These are phyloP conservation scores for Mormyrops attenuatus DNA, from an alignment of 2,797 vertebrate genomes.

Conservation along the genomic window DNA sequence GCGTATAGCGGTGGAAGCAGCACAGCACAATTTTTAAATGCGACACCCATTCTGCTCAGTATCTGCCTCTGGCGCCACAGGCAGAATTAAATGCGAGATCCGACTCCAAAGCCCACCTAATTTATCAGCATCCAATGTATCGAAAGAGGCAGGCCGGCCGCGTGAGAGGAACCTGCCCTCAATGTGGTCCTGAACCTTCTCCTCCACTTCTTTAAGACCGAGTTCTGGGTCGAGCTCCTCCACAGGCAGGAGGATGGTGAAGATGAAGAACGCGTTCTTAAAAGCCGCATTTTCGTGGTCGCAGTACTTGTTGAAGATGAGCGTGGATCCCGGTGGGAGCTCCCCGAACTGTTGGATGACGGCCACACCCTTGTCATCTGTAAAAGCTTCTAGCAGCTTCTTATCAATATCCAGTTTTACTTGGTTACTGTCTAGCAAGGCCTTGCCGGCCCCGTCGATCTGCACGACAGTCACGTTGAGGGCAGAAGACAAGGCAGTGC, in stretches of 20 bases:
- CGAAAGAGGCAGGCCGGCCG: constrained; percentile 38
- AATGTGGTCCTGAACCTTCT: constrained; percentile 73
- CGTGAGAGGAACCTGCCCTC: constrained; percentile 62
- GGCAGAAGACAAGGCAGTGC: constrained; percentile 60
- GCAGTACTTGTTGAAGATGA: constrained; percentile 96
- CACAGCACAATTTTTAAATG: constrained; percentile 5
- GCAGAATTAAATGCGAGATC: constrained; percentile 84
- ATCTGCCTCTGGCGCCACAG: constrained; percentile 61
- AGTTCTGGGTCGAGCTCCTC: constrained; percentile 46
- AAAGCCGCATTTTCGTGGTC: constrained; percentile 83
- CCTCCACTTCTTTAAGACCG: constrained; percentile 65
- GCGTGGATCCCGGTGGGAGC: constrained; percentile 75
- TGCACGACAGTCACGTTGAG: constrained; percentile 57
- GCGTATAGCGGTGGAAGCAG: no score
- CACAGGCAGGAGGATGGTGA: constrained; percentile 78
- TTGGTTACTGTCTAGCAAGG: constrained; percentile 57
- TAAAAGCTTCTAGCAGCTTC: constrained; percentile 67
- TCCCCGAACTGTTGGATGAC: constrained; percentile 79
- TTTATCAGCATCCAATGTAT: constrained; percentile 77
- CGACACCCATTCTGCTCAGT: constrained; percentile 65
- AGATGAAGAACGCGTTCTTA: constrained; percentile 74
- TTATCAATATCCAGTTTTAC: constrained; percentile 76
- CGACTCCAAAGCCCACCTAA: constrained; percentile 87
- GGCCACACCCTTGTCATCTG: constrained; percentile 57
- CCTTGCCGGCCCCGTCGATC: constrained; percentile 58